Base-by-base conservation (phyloP, 2,888 invertebrate genomes). In the Polyommatus icarus region DNA sequence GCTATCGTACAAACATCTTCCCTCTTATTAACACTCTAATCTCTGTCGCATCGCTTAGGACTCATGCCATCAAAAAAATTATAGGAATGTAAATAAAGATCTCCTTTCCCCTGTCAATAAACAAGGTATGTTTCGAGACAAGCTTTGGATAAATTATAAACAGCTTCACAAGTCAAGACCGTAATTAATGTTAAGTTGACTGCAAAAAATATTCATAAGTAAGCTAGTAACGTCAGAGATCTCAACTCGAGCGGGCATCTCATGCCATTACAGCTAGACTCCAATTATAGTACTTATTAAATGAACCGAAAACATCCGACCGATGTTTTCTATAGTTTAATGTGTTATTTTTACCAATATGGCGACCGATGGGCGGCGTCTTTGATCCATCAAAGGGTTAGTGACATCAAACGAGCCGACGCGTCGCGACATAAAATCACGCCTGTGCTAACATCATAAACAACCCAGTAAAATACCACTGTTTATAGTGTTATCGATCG, bases 261-360 rank as follows among this genome's bases (percentile, higher is more conserved):
- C 24, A 20, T 73, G 6, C 24, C 61, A 61, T 32, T 54, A 32
- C 76, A 59, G 18, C 59, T 76, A 59, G 54, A n/a, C 20, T 57
- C 76, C 76, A 77, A 77, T 73, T 73, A 72, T 75, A 61, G 73
- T 29, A 40, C 40, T 73, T 77, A 73, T 77, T 80, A 78, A 78
- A 78, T 78, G 59, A 78, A 78, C 77, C 78, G 77, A 81, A 79
- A 82, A 80, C 78, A 79, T 78, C 76, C 80, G 79, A 84, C 85
- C 86, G 79, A 87, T 88, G 88, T 88, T 86, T 84, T 85, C 82
- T 82, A 85, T 84, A 84, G 84, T 87, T 87, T 89, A 87, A 90
- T 91, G 90, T 91, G 91, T 90, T 91, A 89, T 90, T 90, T 90
- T 89, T 89, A 91, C 91, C 91, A 91, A 91, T 91, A 91, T 88